Percentiles rank a stretch among this genome's conserved stretches.
phyloP scores from a whole-genome alignment of 2,113 vertebrate species.

The Pungitius pungitius region DNA sequence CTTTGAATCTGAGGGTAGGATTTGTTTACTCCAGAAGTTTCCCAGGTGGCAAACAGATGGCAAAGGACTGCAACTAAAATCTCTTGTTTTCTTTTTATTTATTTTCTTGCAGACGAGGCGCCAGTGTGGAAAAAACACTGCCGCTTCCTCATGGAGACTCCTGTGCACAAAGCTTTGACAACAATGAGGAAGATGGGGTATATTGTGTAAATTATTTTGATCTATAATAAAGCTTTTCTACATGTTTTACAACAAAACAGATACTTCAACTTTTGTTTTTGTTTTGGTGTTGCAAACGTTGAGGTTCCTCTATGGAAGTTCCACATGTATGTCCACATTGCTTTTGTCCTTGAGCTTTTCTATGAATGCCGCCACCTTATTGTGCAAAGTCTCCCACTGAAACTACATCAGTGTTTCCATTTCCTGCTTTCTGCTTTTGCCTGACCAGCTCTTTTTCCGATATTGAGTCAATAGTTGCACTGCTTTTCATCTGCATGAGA shows the following conservation, averaged over 20 bases:
- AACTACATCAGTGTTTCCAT: conserved; percentile 51
- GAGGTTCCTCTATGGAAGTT: conserved; percentile 19
- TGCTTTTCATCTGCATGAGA: conserved; percentile 75
- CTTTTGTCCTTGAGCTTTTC: conserved; percentile 56
- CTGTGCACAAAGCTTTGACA: conserved; percentile 74
- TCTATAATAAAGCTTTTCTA: neutral
- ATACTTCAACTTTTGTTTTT: neutral
- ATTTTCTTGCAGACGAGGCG: conserved; percentile 58
- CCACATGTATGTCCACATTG: neutral
- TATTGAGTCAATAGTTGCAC: conserved; percentile 81
- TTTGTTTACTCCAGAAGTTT: neutral
- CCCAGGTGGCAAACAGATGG: neutral
- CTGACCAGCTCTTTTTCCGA: conserved; percentile 73
- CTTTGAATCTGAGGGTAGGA: conserved; percentile 72
- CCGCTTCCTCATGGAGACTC: conserved; percentile 68
- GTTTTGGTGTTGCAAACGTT: neutral
- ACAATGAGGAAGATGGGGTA: conserved; percentile 60
- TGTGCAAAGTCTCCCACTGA: conserved; percentile 68
- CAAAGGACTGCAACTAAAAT: neutral
- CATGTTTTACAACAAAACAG: conserved; percentile 8
- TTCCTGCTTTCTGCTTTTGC: conserved; percentile 63
- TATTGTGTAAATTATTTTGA: conserved; percentile 55
- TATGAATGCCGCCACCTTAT: conserved; percentile 76
- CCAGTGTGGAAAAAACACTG: conserved; percentile 71
- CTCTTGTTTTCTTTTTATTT: neutral